Base-by-base conservation (phyloP, 2,797 vertebrate genomes). In the Thripadectes ignobilis region DNA sequence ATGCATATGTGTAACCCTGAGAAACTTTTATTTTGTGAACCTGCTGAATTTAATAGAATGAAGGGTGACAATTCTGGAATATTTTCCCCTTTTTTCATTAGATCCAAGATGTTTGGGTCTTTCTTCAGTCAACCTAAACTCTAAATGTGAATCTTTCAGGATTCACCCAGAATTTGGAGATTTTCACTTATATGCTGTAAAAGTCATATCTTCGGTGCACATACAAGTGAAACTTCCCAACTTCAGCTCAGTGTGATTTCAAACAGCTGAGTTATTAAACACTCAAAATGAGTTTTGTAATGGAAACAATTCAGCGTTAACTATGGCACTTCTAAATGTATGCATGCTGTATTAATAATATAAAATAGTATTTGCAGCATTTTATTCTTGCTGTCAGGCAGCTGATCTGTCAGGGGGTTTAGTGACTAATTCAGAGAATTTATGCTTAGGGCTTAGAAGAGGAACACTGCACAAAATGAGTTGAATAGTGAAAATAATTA, bases 251-350 rank as follows among this genome's bases (percentile, higher is more conserved):
- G 32, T 82, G 61, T 92, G 78, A 93, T 89, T 95, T 94, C 89
- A 94, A 85, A 81, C 85, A 93, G 93, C 87, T 85, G 78, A 97
- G 75, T 45, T 91, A 91, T 57, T 85, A 75, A 95, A 80, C 54
- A 59, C 62, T 80, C 85, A 66, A 78, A 92, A 88, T 59, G n/a
- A 83, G 43, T 92, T 92, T 92, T 84, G 80, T 89, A 92, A 87
- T 71, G 67, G 87, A 93, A 96, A 85, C 66, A 66, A 85, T 78
- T 89, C 66, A 85, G 46, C 62, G 68, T 88, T 93, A 96, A 86
- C 54, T 34, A 51, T 38, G 71, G n/a, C 87, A 66, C 30, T 85
- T 88, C 58, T 45, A 78, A 82, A 92, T 59, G 23, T 45, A 80
- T 58, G 36, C 43, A 69, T 30, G 52, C 36, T 81, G 13, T 63